Base-by-base conservation (phyloP, 2,888 invertebrate genomes). In the Pharmacophagus antenor region DNA sequence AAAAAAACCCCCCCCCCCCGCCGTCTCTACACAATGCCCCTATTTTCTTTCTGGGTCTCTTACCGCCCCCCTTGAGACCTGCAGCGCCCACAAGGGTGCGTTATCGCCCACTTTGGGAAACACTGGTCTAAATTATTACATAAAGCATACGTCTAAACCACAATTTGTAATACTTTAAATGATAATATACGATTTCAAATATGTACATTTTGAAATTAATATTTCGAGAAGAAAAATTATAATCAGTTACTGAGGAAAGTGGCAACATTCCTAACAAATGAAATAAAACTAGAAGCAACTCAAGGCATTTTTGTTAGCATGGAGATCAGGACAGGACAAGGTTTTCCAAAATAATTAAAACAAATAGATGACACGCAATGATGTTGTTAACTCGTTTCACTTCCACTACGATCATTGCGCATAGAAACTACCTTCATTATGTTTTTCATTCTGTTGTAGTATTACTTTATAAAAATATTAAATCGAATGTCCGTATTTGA, bases 361-460 rank as follows among this genome's bases (percentile, higher is more conserved):
- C 37, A 37, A 1, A n/a, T n/a, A n/a, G n/a, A n/a, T 37, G 37
- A n/a, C 15, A 31, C 12, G 31, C 31, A 31, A 15, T 31, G 31
- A 12, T 37, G 15, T 37, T 37, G 37, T 37, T 37, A 37, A 37
- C 37, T 37, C 4, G 6, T 37, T 37, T 37, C n/a, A 37, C 37
- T 37, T n/a, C 37, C n/a, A n/a, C n/a, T n/a, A 37, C 37, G n/a
- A 37, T 37, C n/a, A 37, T 37, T 37, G 15, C n/a, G 37, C 37
- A 37, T 37, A n/a, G 37, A 37, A n/a, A n/a, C 37, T 37, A 5
- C 37, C n/a, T 5, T 37, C 37, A 37, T 37, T 37, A n/a, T n/a
- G n/a, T 37, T 37, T 37, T 3, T n/a, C n/a, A n/a, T 15, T 15
- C 15, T 31, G 31, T 10, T 31, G 2, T 31, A 15, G 3, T 31